phyloP scores from a whole-genome alignment of 2,797 vertebrate genomes.

The Acropternis orthonyx region DNA sequence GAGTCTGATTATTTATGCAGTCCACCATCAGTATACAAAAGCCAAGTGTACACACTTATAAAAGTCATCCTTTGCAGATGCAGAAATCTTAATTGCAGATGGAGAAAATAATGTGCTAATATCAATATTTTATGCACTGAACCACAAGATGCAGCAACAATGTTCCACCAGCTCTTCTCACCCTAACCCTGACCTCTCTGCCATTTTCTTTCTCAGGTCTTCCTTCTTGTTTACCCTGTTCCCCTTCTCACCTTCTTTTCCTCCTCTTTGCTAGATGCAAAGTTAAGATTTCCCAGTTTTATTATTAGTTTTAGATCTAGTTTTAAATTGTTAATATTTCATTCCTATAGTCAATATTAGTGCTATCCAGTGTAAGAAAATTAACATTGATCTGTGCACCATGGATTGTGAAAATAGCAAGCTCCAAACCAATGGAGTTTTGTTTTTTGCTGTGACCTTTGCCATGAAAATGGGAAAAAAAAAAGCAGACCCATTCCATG shows the following conservation, averaged over 20 bases:
- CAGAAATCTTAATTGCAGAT: background rate
- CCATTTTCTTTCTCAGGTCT: background rate
- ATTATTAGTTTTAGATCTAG: background rate
- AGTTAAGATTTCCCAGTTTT: background rate
- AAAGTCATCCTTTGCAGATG: background rate
- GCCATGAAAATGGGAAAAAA: background rate
- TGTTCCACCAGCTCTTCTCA: background rate
- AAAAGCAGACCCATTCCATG: background rate
- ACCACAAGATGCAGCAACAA: background rate
- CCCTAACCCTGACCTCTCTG: background rate
- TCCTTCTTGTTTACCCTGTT: background rate
- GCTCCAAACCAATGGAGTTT: background rate
- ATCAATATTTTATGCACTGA: background rate
- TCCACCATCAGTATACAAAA: background rate
- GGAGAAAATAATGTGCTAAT: background rate
- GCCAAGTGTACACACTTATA: background rate
- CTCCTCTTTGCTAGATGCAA: background rate
- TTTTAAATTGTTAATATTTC: background rate
- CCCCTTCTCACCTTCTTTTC: background rate
- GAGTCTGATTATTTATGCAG: background rate
- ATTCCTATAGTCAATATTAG: slow-evolving; percentile 4
- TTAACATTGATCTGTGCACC: background rate
- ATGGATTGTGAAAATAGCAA: background rate
- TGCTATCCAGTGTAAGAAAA: background rate
- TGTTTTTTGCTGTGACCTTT: background rate